These are phyloP conservation scores for Proales similis DNA, from an alignment of 1,140 invertebrate species.

Conservation along the genomic window DNA sequence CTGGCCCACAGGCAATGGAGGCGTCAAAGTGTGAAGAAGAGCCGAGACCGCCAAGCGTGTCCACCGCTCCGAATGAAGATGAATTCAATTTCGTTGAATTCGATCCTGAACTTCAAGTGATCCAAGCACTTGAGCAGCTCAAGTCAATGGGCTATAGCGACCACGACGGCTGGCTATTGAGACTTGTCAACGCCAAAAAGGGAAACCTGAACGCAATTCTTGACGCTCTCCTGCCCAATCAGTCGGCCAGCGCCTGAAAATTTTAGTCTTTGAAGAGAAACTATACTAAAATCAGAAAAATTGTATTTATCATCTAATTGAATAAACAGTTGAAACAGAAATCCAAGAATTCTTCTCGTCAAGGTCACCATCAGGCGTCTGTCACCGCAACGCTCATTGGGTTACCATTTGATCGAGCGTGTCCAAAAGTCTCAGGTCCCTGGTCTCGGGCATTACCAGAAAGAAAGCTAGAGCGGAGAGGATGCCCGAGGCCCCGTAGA, in stretches of 20 bases:
- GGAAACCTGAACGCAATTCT: slow-evolving; percentile 19
- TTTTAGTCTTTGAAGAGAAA: too few relatives aligned
- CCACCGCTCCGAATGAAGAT: slow-evolving; percentile 1
- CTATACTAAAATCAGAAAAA: too few relatives aligned
- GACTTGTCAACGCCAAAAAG: slow-evolving; percentile 26
- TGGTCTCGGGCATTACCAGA: slow-evolving; percentile 42
- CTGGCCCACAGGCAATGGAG: slow-evolving; percentile 1
- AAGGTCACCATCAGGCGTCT: too few relatives aligned
- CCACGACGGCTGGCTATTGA: slow-evolving; percentile 3
- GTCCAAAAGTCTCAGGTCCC: slow-evolving; percentile 41
- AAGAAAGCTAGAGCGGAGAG: slow-evolving; percentile 38
- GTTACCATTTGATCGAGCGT: too few relatives aligned
- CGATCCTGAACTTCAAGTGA: slow-evolving; percentile 13
- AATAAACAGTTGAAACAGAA: too few relatives aligned
- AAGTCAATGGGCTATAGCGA: slow-evolving; percentile 28
- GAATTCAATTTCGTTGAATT: slow-evolving; percentile 29
- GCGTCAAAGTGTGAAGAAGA: not conserved
- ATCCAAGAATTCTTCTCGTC: too few relatives aligned
- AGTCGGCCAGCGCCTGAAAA: too few relatives aligned
- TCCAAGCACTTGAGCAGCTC: slow-evolving; percentile 18
- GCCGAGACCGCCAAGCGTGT: not conserved
- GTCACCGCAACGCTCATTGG: too few relatives aligned
- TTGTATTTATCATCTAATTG: too few relatives aligned
- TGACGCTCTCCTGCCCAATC: slow-evolving; percentile 27
- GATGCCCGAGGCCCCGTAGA: slow-evolving; percentile 40